phyloP scores from a whole-genome alignment of 2,113 vertebrate species.

The Sphaerodactylus townsendi region DNA sequence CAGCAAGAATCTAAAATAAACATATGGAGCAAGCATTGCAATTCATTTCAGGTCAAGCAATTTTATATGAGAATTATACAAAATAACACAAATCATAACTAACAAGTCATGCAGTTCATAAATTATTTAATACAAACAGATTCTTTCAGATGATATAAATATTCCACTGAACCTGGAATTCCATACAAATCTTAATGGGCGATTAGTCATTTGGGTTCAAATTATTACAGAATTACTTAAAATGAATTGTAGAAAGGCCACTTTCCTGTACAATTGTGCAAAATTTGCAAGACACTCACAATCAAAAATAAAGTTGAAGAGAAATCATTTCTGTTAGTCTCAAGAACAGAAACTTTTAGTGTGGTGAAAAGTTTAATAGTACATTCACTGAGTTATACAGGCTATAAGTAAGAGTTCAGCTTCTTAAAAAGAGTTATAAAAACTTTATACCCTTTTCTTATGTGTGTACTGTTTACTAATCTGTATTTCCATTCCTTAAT shows the following conservation, averaged over 20 bases:
- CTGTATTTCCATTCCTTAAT: conserved; percentile 49
- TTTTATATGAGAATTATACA: conserved; percentile 75
- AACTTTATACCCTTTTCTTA: conserved; percentile 48
- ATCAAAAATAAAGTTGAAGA: conserved; percentile 60
- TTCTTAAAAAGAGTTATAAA: conserved; percentile 58
- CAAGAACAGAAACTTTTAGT: conserved; percentile 66
- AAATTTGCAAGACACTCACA: conserved; percentile 79
- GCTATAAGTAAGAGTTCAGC: conserved; percentile 70
- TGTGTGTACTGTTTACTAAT: conserved; percentile 59
- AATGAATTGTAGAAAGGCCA: conserved; percentile 82
- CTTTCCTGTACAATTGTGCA: conserved; percentile 82
- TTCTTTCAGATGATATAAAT: conserved; percentile 79
- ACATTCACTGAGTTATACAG: conserved; percentile 81
- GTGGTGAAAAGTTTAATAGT: conserved; percentile 69
- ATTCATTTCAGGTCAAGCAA: conserved; percentile 76
- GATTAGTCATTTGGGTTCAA: conserved; percentile 71
- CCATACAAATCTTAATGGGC: conserved; percentile 75
- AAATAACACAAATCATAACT: conserved; percentile 81
- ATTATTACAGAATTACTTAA: conserved; percentile 72
- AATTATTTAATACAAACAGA: conserved; percentile 80
- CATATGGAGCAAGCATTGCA: conserved; percentile 77
- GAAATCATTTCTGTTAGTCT: conserved; percentile 66
- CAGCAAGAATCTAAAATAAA: conserved; percentile 65
- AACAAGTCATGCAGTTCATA: conserved; percentile 83
- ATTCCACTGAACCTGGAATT: conserved; percentile 74